phyloP scores from a whole-genome alignment of 2,113 vertebrate genomes.

The Alaudala cheleensis region DNA sequence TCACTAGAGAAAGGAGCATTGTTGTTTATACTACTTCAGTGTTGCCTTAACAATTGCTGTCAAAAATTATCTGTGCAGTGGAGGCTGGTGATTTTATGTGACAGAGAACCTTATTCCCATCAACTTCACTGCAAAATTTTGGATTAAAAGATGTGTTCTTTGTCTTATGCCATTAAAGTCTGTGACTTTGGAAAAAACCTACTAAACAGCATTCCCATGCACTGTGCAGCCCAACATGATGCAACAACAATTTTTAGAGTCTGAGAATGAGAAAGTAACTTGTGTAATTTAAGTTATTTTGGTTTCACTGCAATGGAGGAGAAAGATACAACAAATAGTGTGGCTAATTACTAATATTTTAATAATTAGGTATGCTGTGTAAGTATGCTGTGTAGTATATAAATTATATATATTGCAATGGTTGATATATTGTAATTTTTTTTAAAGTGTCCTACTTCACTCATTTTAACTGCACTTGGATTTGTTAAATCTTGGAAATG shows the following conservation, averaged over 20 bases:
- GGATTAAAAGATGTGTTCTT: not conserved
- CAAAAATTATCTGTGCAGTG: not conserved
- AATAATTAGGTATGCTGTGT: not conserved
- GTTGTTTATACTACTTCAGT: not conserved
- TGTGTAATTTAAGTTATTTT: not conserved
- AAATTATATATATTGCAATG: accelerated
- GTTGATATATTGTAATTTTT: not conserved
- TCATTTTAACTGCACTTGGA: not conserved
- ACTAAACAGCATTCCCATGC: not conserved
- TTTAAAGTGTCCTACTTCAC: not conserved
- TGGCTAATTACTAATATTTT: not conserved
- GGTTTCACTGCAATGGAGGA: not conserved
- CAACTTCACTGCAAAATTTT: not conserved
- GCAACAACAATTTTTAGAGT: not conserved
- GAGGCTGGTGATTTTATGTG: not conserved
- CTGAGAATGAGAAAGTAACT: not conserved
- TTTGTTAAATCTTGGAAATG: not conserved
- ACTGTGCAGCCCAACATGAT: not conserved
- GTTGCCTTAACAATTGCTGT: not conserved
- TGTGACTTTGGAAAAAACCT: not conserved
- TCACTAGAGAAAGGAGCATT: not conserved
- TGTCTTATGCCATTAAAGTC: not conserved
- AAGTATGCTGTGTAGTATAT: not conserved
- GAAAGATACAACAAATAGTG: not conserved
- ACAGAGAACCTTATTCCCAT: not conserved